Percentiles rank a stretch among this genome's conserved stretches.
phyloP scores from a whole-genome alignment of 2,888 invertebrate species.

The Sympetrum striolatum region DNA sequence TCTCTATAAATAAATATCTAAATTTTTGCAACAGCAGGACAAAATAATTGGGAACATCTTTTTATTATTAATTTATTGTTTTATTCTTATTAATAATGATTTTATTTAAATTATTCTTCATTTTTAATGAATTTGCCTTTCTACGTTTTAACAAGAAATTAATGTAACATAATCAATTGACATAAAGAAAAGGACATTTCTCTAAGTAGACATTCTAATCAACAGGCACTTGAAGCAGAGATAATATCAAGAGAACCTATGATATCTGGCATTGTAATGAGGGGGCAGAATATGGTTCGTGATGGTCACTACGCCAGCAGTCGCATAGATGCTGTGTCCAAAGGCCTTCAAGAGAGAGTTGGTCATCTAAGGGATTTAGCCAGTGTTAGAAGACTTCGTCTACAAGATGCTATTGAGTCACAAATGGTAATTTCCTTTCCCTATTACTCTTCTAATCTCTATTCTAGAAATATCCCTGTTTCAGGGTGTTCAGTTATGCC shows the following conservation, averaged over 20 bases:
- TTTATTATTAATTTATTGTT: no score
- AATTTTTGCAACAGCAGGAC: no score
- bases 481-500: no score
- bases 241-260: constrained; percentile 85
- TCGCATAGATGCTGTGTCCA: constrained; percentile 73
- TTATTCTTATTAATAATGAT: no score
- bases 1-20: no score
- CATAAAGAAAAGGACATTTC: no score
- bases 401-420: constrained; percentile 83
- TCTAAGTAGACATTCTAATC: constrained; percentile 26
- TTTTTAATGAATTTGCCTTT: neutral
- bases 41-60: no score
- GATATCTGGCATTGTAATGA: constrained; percentile 73
- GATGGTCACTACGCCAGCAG: constrained; percentile 85
- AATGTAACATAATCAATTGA: no score
- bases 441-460: neutral
- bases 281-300: constrained; percentile 80
- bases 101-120: neutral
- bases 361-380: constrained; percentile 76
- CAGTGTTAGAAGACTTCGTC: constrained; percentile 71
- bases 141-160: no score
- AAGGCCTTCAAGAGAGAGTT: constrained; percentile 73
- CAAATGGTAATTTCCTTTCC: constrained; percentile 69
- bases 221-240: constrained; percentile 82
- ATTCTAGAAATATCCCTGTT: neutral